A percentile compares a stretch with the other conserved stretches of the same genome.
phyloP scores from a whole-genome alignment of 1,140 invertebrate genomes.

The Nasonia vitripennis region DNA sequence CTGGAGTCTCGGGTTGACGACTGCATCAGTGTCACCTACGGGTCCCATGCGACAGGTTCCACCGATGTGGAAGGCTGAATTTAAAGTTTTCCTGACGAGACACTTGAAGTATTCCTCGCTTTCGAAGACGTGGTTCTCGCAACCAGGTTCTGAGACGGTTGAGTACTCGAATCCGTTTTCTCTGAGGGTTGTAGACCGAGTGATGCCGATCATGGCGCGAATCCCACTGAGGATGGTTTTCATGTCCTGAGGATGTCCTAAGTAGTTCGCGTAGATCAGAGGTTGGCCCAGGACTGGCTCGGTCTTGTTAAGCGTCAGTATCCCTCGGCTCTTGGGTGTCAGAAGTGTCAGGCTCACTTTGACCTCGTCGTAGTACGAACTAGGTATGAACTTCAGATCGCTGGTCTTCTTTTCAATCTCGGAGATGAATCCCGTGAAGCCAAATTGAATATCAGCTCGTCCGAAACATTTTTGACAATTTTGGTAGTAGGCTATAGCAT shows the following conservation, averaged over 20 bases:
- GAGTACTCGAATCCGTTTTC: conserved; percentile 78
- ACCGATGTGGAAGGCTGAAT: neutral
- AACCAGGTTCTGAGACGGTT: conserved; percentile 79
- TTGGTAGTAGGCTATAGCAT: neutral
- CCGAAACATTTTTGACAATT: neutral
- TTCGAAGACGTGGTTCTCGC: conserved; percentile 69
- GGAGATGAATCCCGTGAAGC: neutral
- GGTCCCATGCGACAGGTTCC: conserved; percentile 30
- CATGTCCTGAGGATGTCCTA: conserved; percentile 78
- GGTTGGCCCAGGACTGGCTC: conserved; percentile 83
- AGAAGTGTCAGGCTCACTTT: conserved; percentile 77
- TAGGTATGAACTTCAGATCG: conserved; percentile 1
- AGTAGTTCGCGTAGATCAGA: conserved; percentile 86
- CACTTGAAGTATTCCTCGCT: neutral
- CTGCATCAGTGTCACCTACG: neutral
- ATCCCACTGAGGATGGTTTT: conserved; percentile 77
- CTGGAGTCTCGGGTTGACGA: conserved; percentile 2
- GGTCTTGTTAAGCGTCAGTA: conserved; percentile 80
- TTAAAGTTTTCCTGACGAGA: neutral
- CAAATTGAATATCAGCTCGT: neutral
- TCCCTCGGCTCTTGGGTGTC: conserved; percentile 83
- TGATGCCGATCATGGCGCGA: conserved; percentile 76
- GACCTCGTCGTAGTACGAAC: conserved; percentile 8
- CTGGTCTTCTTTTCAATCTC: neutral
- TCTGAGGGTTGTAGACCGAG: conserved; percentile 77